Conservation (phyloP, 2,888 invertebrate species). For the Epinotia ramella region DNA sequence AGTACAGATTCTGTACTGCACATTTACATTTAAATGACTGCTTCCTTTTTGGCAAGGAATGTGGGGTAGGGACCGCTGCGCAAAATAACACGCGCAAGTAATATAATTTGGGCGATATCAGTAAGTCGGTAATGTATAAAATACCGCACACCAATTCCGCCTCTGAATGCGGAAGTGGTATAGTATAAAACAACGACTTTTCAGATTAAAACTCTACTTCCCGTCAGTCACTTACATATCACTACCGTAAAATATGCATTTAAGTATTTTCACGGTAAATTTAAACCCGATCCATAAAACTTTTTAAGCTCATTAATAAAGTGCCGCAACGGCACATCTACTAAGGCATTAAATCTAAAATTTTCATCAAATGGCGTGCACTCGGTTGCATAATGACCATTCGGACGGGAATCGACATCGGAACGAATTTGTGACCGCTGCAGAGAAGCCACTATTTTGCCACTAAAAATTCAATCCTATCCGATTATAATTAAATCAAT, state of each 20-base stretch:
- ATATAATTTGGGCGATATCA: no score
- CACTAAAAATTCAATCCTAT: neutral
- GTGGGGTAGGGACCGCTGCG: no score
- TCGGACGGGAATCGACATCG: slow-evolving; percentile 17
- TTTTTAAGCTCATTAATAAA: slow-evolving; percentile 28
- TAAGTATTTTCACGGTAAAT: neutral
- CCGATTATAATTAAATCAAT: no score
- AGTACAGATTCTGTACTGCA: no score
- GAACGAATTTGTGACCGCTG: slow-evolving; percentile 30
- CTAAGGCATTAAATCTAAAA: slow-evolving; percentile 52
- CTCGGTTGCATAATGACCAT: slow-evolving; percentile 66
- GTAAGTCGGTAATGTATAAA: no score
- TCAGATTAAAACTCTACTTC: neutral
- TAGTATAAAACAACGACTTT: neutral
- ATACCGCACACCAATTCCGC: no score
- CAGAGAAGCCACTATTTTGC: slow-evolving; percentile 2
- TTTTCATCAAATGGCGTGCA: slow-evolving; percentile 58
- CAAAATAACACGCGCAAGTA: no score
- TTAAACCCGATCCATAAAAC: neutral
- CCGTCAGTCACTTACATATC: neutral
- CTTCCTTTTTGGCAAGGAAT: no score
- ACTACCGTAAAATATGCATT: neutral
- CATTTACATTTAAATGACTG: no score
- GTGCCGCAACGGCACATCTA: slow-evolving; percentile 4
- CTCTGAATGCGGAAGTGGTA: no score